These are phyloP conservation scores for Tautogolabrus adspersus DNA, from an alignment of 2,113 vertebrate species.

Conservation along the genomic window DNA sequence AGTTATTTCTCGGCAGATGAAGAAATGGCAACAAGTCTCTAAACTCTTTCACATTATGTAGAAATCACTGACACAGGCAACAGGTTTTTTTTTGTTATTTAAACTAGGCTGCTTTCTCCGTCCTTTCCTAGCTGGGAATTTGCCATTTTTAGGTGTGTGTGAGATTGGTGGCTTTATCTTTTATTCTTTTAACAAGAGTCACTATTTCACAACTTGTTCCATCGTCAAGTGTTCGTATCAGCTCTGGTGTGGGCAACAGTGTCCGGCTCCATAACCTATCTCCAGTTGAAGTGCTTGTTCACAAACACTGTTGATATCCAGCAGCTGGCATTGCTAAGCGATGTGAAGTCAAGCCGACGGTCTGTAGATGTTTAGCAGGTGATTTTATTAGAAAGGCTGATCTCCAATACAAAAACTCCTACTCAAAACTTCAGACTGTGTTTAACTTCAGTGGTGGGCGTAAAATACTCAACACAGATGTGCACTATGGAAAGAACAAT, in stretches of 20 bases:
- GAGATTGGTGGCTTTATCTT: conserved; percentile 3
- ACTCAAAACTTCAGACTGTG: background rate
- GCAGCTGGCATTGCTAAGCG: background rate
- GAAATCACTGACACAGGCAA: conserved; percentile 22
- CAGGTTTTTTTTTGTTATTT: background rate
- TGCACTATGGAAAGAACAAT: background rate
- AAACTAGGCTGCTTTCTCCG: background rate
- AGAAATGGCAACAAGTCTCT: conserved; percentile 21
- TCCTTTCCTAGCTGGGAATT: conserved; percentile 16
- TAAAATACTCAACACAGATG: conserved; percentile 18
- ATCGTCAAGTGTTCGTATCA: conserved; percentile 45
- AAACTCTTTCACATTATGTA: conserved; percentile 21
- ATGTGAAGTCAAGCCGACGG: background rate
- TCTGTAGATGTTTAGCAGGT: conserved; percentile 5
- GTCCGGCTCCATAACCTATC: conserved; percentile 38
- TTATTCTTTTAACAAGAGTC: background rate
- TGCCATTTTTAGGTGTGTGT: conserved; percentile 5
- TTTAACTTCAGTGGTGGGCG: background rate
- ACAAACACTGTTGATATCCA: conserved; percentile 20
- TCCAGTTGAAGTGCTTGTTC: conserved; percentile 30
- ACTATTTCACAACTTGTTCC: conserved; percentile 33
- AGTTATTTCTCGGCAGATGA: conserved; percentile 47
- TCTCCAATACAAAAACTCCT: background rate
- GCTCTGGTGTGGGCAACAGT: conserved; percentile 29
- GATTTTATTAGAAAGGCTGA: background rate